phyloP scores from a whole-genome alignment of 2,888 invertebrate species.

The Plemyria rubiginata region DNA sequence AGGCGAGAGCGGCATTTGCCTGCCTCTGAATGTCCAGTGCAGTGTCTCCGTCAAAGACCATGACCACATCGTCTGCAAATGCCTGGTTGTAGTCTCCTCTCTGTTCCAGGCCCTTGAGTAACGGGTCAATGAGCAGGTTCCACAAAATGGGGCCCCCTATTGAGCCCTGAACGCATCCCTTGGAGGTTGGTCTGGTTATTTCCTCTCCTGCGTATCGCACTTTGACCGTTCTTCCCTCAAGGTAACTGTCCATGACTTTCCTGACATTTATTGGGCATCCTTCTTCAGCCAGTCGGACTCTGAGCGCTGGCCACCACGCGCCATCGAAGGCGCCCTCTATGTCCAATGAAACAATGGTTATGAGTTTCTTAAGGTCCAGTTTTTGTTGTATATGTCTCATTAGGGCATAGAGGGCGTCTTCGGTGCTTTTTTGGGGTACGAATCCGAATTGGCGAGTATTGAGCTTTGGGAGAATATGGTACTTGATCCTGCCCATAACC shows the following conservation, averaged over 20 bases:
- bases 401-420: slow-evolving; percentile 10
- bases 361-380: slow-evolving; percentile 3
- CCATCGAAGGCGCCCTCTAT: slow-evolving; percentile 1
- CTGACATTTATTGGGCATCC: slow-evolving; percentile 9
- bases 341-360: slow-evolving; percentile 3
- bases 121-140: slow-evolving; percentile 37
- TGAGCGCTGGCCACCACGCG: slow-evolving; percentile 18
- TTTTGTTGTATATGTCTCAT: neutral
- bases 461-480: slow-evolving; percentile 10
- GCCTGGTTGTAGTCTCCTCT: slow-evolving; percentile 1
- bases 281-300: slow-evolving; percentile 19
- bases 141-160: slow-evolving; percentile 23
- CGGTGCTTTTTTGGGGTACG: slow-evolving; percentile 18
- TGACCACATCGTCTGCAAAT: slow-evolving; percentile 25
- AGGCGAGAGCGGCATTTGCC: slow-evolving; percentile 32
- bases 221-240: slow-evolving; percentile 21
- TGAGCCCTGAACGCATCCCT: slow-evolving; percentile 12
- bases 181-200: neutral
- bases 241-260: slow-evolving; percentile 19
- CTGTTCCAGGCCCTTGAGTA: slow-evolving; percentile 7
- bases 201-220: slow-evolving; percentile 32
- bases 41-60: slow-evolving; percentile 28
- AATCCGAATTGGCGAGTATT: slow-evolving; percentile 8
- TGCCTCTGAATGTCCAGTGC: slow-evolving; percentile 13
- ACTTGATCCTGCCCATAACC: slow-evolving; percentile 1